Evolutionary conservation across 2,113 vertebrate genomes (phyloP).

Genomic region (Centropus bengalensis): DNA sequence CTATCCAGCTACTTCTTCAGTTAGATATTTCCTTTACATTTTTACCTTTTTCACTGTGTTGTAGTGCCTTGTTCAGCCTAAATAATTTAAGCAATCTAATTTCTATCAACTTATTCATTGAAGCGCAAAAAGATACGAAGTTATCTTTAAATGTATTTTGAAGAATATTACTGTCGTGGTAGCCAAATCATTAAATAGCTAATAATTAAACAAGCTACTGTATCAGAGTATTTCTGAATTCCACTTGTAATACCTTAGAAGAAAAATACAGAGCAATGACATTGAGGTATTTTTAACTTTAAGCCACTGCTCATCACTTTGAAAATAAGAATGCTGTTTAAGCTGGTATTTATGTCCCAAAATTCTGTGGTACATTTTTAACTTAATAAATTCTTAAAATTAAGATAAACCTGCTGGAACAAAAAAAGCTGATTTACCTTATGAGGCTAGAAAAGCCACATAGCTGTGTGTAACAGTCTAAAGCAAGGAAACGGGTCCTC

Average conservation of each 20-base stretch:
- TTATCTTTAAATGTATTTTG: not conserved
- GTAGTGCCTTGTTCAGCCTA: not conserved
- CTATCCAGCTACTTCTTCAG: not conserved
- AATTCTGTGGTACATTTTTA: not conserved
- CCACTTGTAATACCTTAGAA: not conserved
- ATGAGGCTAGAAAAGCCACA: not conserved
- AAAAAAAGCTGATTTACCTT: not conserved
- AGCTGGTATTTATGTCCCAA: not conserved
- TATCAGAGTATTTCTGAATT: not conserved
- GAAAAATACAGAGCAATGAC: not conserved
- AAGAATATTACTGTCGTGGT: not conserved
- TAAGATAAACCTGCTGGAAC: not conserved
- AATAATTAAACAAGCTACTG: not conserved
- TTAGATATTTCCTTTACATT: not conserved
- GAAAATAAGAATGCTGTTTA: not conserved
- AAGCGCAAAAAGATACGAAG: not conserved
- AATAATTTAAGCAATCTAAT: not conserved
- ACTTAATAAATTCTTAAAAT: not conserved
- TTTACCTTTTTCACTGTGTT: not conserved
- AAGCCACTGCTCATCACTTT: not conserved
- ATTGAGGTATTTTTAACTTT: not conserved
- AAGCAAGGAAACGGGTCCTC: not conserved
- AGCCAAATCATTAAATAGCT: not conserved
- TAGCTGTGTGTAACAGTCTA: not conserved
- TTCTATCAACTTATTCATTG: not conserved